phyloP scores from a whole-genome alignment of 2,113 vertebrate genomes.

The Thymallus thymallus region DNA sequence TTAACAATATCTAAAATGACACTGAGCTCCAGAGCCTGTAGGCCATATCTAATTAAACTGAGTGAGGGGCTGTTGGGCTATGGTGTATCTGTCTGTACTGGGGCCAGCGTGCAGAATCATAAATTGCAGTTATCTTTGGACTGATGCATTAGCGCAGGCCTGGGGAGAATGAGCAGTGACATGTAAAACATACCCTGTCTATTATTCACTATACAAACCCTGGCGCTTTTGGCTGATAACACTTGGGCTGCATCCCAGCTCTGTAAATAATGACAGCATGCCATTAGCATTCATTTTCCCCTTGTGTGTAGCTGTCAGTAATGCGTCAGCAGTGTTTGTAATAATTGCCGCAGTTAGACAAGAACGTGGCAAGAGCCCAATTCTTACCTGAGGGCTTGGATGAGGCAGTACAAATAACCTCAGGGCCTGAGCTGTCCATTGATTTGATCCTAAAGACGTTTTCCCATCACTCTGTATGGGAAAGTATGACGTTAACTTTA shows the following conservation, averaged over 20 bases:
- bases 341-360: constrained; percentile 66
- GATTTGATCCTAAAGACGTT: constrained; percentile 3
- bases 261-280: constrained; percentile 72
- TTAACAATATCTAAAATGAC: too few relatives aligned
- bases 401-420: constrained; percentile 53
- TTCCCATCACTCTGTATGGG: constrained; percentile 13
- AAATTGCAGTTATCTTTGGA: constrained; percentile 72
- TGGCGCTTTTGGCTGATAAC: constrained; percentile 64
- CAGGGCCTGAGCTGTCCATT: constrained; percentile 47
- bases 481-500: constrained; percentile 25
- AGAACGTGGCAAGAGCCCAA: constrained; percentile 39
- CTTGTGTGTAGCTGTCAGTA: constrained; percentile 60
- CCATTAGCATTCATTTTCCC: constrained; percentile 65
- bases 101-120: constrained; percentile 59
- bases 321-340: constrained; percentile 58
- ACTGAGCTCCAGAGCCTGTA: constrained; percentile 14
- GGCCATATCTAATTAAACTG: constrained; percentile 47
- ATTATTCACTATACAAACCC: constrained; percentile 71
- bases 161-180: constrained; percentile 66
- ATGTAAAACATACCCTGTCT: constrained; percentile 72
- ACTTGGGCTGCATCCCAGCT: constrained; percentile 64
- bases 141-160: constrained; percentile 51
- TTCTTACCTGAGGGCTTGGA: constrained; percentile 55
- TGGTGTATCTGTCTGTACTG: constrained; percentile 12
- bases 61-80: constrained; percentile 25